Evolutionary conservation across 1,140 invertebrate genomes (phyloP).

Genomic region (Papilio dardanus): DNA sequence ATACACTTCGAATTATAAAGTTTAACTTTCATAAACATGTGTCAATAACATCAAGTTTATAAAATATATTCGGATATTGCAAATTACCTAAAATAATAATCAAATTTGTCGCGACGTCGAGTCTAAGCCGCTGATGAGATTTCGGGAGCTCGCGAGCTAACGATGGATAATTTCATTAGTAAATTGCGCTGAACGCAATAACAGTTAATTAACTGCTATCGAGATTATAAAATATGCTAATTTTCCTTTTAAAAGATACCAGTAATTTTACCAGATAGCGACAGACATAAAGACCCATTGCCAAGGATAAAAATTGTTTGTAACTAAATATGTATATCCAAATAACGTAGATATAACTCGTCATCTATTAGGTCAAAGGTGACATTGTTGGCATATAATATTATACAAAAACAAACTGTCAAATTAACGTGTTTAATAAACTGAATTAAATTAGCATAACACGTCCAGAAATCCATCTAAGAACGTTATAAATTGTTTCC

Average conservation of each 20-base stretch:
- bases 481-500: background rate
- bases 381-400: background rate
- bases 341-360: background rate
- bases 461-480: background rate
- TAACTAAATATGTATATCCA: too few relatives aligned
- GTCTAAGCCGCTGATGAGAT: conserved; percentile 1
- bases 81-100: background rate
- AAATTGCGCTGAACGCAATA: background rate
- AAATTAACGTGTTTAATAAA: background rate
- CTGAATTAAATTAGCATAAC: background rate
- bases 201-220: background rate
- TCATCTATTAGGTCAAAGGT: background rate
- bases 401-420: background rate
- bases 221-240: background rate
- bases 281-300: background rate
- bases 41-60: background rate
- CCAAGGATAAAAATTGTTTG: background rate
- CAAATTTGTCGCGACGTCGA: background rate
- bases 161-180: conserved; percentile 12
- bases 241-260: background rate
- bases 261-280: too few relatives aligned
- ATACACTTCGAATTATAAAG: too few relatives aligned
- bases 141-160: conserved; percentile 3
- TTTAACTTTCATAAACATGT: too few relatives aligned
- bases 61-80: background rate